Evolutionary conservation across 1,140 invertebrate species (phyloP), one percentile per base, ranked within the genome.

Genomic region (Heliconius hermathena): DNA sequence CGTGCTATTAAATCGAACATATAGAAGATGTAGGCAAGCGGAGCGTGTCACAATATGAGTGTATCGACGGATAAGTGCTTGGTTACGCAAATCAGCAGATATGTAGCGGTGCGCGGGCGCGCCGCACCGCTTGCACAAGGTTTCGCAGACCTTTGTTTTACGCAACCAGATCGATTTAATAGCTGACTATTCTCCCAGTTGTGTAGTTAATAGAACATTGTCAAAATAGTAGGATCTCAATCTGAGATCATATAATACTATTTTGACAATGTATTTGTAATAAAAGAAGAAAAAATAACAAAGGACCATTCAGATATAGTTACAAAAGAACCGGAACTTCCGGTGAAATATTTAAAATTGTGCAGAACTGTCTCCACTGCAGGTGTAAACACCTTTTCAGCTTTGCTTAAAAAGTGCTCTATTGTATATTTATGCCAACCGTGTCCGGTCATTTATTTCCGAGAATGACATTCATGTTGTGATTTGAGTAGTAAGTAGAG

Each of bases 81-180:
- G 83, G 90, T 94, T 94, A 94, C 93, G 93, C 92, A 94, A 94
- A 94, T 92, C 91, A 88, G 91, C 91, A 94, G 91, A 94, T 94
- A 94, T 94, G 91, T 93, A 88, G 89, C 89, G 84, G 87, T 79
- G 89, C 87, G 91, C 91, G 87, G 90, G 89, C 91, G 92, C 90
- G 92, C 89, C 90, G 88, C 89, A 87, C 86, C 88, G 91, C 93
- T 94, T 94, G 91, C 91, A 93, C 93, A 94, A 94, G 93, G 92
- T 90, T 94, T 92, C 87, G 90, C 91, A 94, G 93, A 94, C 93
- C 93, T 94, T 94, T 94, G 93, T 94, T 94, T 94, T 94, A 93
- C 93, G 93, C 92, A 94, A 94, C 90, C 83, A 85, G 88, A 94
- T 94, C 91, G 90, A 90, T 93, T 92, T 92, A 93, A 93, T 93